Conservation (phyloP, 92 coral and sea anemone genomes). For the Montipora capitata region DNA sequence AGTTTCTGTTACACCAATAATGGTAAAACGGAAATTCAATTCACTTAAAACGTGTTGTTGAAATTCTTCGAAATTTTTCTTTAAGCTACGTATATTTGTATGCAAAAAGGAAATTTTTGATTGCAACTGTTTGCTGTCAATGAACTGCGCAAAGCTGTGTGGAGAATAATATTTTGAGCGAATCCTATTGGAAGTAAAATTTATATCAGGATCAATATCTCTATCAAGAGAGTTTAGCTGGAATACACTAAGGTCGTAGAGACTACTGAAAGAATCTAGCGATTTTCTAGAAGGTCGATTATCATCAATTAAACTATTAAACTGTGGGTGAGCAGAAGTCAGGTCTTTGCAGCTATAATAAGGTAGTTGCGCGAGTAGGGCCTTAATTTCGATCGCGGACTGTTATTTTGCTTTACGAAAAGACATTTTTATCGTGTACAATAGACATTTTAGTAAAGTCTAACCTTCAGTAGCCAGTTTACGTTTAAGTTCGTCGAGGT, state of each 20-base stretch:
- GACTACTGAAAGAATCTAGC: constrained; percentile 29
- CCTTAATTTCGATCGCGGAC: constrained; percentile 23
- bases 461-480: constrained; percentile 16
- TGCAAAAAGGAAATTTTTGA: constrained; percentile 36
- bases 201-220: constrained; percentile 33
- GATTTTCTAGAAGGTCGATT: constrained; percentile 39
- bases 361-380: constrained; percentile 31
- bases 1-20: constrained; percentile 78
- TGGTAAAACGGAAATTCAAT: constrained; percentile 50
- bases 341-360: constrained; percentile 36
- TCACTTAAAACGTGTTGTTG: constrained; percentile 66
- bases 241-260: constrained; percentile 42
- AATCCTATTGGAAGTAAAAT: constrained; percentile 9
- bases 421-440: constrained; percentile 29
- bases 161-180: constrained; percentile 64
- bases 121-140: constrained; percentile 34
- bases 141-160: constrained; percentile 42
- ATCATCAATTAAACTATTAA: constrained; percentile 48
- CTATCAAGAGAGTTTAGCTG: constrained; percentile 38
- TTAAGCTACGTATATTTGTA: constrained; percentile 60
- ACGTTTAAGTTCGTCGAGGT: neutral
- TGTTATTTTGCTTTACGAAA: constrained; percentile 8
- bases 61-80: constrained; percentile 52
- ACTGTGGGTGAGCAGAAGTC: constrained; percentile 35
- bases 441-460: constrained; percentile 4